These are phyloP conservation scores for Mythimna loreyi DNA, from an alignment of 2,888 invertebrate species.

Conservation along the genomic window DNA sequence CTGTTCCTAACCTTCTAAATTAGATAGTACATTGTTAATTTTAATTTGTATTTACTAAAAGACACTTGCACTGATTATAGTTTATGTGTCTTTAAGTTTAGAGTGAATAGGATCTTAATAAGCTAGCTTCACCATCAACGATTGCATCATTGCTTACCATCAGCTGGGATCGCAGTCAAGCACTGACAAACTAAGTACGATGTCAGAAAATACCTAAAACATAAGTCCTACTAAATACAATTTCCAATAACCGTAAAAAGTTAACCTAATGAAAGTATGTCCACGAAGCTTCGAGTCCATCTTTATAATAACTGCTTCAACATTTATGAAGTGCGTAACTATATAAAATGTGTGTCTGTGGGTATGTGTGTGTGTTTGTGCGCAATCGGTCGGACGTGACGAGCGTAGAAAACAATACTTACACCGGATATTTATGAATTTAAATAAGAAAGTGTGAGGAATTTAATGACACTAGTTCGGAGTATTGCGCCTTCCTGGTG, in stretches of 20 bases:
- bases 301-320: conserved; percentile 51
- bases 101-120: too few species aligned
- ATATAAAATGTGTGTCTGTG: conserved; percentile 76
- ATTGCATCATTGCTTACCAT: too few species aligned
- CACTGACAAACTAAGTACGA: too few species aligned
- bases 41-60: too few species aligned
- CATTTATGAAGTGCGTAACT: conserved; percentile 53
- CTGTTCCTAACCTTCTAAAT: conserved; percentile 11
- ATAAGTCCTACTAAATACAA: conserved; percentile 39
- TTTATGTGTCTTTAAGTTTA: too few species aligned
- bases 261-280: conserved; percentile 44
- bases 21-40: too few species aligned
- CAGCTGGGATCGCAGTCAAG: too few species aligned
- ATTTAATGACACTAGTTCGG: conserved; percentile 87
- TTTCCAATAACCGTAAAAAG: conserved; percentile 37
- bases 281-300: conserved; percentile 37
- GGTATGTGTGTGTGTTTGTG: conserved; percentile 78
- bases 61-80: too few species aligned
- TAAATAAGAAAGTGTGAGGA: conserved; percentile 90
- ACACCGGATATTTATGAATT: conserved; percentile 91
- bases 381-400: conserved; percentile 88
- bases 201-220: too few species aligned
- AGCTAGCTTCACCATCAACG: too few species aligned
- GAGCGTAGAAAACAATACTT: conserved; percentile 79
- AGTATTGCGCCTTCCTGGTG: conserved; percentile 78